Evolutionary conservation across 2,888 invertebrate species (phyloP).

Genomic region (Pristionchus mayeri): DNA sequence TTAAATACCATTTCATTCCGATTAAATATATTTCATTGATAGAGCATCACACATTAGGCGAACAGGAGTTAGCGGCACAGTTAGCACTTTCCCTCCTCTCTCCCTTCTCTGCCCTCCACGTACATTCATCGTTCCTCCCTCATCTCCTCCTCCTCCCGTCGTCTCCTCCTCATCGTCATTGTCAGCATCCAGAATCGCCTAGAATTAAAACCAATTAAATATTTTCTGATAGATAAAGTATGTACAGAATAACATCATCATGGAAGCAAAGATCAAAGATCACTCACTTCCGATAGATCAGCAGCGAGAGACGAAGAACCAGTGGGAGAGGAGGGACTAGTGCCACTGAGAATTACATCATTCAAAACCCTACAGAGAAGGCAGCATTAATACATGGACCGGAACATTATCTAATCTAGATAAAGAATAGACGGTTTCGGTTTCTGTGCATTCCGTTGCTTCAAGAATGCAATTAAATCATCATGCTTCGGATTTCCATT

Average conservation of each 20-base stretch:
- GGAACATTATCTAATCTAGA: too few species aligned
- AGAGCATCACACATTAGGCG: too few species aligned
- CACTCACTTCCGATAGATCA: slow-evolving; percentile 39
- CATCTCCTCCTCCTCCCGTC: slow-evolving; percentile 44
- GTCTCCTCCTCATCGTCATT: slow-evolving; percentile 55
- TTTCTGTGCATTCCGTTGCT: too few species aligned
- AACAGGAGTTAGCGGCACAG: too few species aligned
- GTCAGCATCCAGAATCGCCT: slow-evolving; percentile 33
- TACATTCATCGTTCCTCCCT: background rate
- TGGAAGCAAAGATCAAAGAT: background rate
- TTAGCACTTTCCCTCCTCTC: too few species aligned
- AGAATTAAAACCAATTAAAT: background rate
- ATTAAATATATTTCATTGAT: too few species aligned
- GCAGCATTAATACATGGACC: too few species aligned
- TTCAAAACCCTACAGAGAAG: background rate
- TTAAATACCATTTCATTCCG: too few species aligned
- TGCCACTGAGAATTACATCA: background rate
- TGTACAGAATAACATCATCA: background rate
- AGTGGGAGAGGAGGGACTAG: slow-evolving; percentile 21
- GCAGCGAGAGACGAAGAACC: slow-evolving; percentile 13
- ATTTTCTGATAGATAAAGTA: background rate
- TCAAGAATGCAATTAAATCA: too few species aligned
- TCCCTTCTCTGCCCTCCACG: slow-evolving; percentile 50
- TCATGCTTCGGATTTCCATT: too few species aligned
- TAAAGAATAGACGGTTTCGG: too few species aligned